Base-by-base conservation (phyloP, 64 coral and sea anemone species). In the Pachyseris speciosa region DNA sequence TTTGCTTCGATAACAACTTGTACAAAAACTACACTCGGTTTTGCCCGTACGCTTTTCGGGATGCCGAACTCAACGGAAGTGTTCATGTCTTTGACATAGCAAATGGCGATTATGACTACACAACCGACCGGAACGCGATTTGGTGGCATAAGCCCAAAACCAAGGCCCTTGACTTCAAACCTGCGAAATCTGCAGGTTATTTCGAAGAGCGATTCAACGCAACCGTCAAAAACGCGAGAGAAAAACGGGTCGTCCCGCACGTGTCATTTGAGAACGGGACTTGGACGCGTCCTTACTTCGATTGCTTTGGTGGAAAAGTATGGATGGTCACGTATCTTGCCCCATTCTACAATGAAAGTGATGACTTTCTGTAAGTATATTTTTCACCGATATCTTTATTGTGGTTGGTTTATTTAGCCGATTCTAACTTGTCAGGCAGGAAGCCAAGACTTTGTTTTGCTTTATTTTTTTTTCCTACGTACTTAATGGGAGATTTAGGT, bases 311-410 rank as follows among this genome's bases (percentile, higher is more conserved):
- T 31, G 96, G 96, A 11, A 94, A 98, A 84, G 83, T 91, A n/a
- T 98, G 96, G 96, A 94, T 98, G 92, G 65, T 98, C 5, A 98
- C 96, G 3, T 98, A 94, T 58, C 53, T 98, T 26, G 96, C 88
- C 4, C 96, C 96, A 20, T 98, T 98, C 55, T 98, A 86, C 63
- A 91, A 98, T 78, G 88, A 94, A 68, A 68, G 39, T 0, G 75
- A 88, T 61, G 81, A 88, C 13, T 98, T 98, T 78, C 84, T 98
- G 96, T 98, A 85, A 98, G 96, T 98, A 92, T n/a, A 49, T 49
- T 49, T 49, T 49, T 49, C 47, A 49, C 7, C 47, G 15, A 49
- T 49, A n/a, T n/a, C n/a, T n/a, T n/a, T n/a, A n/a, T n/a, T n/a
- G n/a, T n/a, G n/a, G n/a, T n/a, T n/a, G n/a, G n/a, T n/a, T n/a